Base-by-base conservation (phyloP, 2,888 invertebrate species). In the Atrina japonica region DNA sequence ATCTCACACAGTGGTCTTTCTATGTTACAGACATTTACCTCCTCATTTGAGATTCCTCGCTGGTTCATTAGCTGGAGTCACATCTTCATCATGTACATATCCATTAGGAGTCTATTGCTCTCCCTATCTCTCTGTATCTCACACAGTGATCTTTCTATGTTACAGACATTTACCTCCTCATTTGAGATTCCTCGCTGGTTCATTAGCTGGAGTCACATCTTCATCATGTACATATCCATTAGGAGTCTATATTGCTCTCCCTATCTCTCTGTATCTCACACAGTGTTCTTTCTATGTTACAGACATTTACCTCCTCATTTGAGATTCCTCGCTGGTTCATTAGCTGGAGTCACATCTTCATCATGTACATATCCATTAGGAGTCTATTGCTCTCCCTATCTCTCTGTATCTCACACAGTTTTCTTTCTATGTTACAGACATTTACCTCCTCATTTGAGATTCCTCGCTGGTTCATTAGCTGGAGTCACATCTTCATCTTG, bases 281-380 rank as follows among this genome's bases (percentile, higher is more conserved):
- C n/a, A n/a, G n/a, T n/a, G n/a, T n/a, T n/a, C n/a, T n/a, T n/a
- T n/a, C n/a, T n/a, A n/a, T n/a, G n/a, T n/a, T 83, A 30, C 79
- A 90, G 91, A 73, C 83, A 87, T 71, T 77, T 88, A 45, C 89
- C 91, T 18, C 92, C 92, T 35, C 82, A 91, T 6, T 91, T 92
- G 66, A 93, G 95, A 83, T 95, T 97, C 88, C 73, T 97, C 55
- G 97, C 98, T 41, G 99, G 99, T 0, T 96, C 98, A 0, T 91
- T 99, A 83, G 99, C 99, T 2, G 99, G 99, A 14, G 94, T 96
- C 59, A 97, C 98, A 63, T 98, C 99, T 5, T 97, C 98, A 88
- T 94, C 95, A 47, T 91, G 95, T 65, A 99, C 99, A 0, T 99
- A 99, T 92, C 99, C 99, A 0, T 92, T 99, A 83, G 99, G n/a